Base-by-base conservation (phyloP, 2,888 invertebrate species). In the Salpingus planirostris region DNA sequence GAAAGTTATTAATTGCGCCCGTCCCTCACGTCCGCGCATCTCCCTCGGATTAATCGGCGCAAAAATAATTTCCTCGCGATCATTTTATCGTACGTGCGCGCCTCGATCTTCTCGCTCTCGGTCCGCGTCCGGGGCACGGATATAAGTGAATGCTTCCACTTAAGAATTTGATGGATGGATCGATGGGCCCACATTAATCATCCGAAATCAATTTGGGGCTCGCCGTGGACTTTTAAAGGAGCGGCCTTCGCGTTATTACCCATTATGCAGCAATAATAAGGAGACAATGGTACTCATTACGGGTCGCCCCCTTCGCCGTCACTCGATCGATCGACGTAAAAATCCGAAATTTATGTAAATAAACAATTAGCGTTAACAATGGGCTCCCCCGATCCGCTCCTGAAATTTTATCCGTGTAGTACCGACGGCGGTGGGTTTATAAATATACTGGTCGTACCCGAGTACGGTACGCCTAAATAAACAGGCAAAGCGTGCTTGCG, bases 131-230 rank as follows among this genome's bases (percentile, higher is more conserved):
- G n/a, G n/a, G n/a, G n/a, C n/a, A n/a, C n/a, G n/a, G n/a, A n/a
- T n/a, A n/a, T n/a, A n/a, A 53, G 49, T 54, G 55, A 57, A 54
- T 50, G 54, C 50, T 52, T 51, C 52, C 52, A 56, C 54, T 58
- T 56, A 57, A n/a, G 44, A 48, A 46, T 47, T 54, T 60, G 59
- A 60, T 59, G 56, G 57, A 58, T 57, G 54, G 52, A 52, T 50
- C 53, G 51, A 47, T 49, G 51, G 43, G 42, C 41, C 40, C 54
- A 53, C 59, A 60, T 60, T 57, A 59, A 60, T 60, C 60, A 60
- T 57, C 50, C 48, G 45, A 58, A 59, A 60, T 60, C 58, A 60
- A 60, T 59, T 60, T 59, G 51, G 49, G 50, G 47, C 42, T 42
- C 38, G 36, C 38, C 42, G 27, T 42, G 42, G 42, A 43, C 44